These are phyloP conservation scores for Nephrocerus scutellatus DNA, from an alignment of 2,888 invertebrate species.

Conservation along the genomic window DNA sequence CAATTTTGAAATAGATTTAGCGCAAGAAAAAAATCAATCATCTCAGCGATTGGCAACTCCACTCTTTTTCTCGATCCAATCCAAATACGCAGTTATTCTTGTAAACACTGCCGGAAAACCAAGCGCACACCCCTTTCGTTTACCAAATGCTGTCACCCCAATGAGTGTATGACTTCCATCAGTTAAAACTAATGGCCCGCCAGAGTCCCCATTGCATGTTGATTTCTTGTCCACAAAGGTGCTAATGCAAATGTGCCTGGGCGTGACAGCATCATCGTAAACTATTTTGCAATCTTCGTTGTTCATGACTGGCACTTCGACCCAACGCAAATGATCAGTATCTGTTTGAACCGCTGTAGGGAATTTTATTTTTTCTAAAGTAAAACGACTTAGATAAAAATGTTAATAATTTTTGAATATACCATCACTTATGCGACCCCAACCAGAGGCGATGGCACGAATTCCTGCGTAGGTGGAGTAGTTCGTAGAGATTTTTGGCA, in stretches of 20 bases:
- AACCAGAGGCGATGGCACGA: slow-evolving; percentile 35
- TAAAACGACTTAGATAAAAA: too few relatives aligned
- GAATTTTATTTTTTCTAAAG: too few relatives aligned
- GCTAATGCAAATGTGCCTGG: slow-evolving; percentile 37
- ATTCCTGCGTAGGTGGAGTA: slow-evolving; percentile 27
- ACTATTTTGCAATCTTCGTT: slow-evolving; percentile 29
- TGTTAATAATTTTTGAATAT: slow-evolving; percentile 1
- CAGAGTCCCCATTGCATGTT: slow-evolving; percentile 42
- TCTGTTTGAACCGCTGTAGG: slow-evolving; percentile 23
- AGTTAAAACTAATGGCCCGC: slow-evolving; percentile 35
- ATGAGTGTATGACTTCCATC: slow-evolving; percentile 32
- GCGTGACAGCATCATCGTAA: slow-evolving; percentile 23
- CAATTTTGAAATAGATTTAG: too few relatives aligned
- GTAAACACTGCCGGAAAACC: slow-evolving; percentile 39
- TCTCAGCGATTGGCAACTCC: slow-evolving; percentile 28
- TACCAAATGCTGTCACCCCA: slow-evolving; percentile 43
- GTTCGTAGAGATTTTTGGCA: slow-evolving; percentile 21
- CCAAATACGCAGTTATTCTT: slow-evolving; percentile 35
- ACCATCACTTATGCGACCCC: slow-evolving; percentile 36
- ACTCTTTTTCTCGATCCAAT: slow-evolving; percentile 34
- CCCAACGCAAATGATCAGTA: slow-evolving; percentile 31
- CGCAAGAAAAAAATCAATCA: too few relatives aligned
- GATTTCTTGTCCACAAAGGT: slow-evolving; percentile 27
- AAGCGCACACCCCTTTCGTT: slow-evolving; percentile 38
- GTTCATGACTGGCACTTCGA: slow-evolving; percentile 30